phyloP scores from a whole-genome alignment of 2,113 vertebrate species.

The Hippocampus zosterae region DNA sequence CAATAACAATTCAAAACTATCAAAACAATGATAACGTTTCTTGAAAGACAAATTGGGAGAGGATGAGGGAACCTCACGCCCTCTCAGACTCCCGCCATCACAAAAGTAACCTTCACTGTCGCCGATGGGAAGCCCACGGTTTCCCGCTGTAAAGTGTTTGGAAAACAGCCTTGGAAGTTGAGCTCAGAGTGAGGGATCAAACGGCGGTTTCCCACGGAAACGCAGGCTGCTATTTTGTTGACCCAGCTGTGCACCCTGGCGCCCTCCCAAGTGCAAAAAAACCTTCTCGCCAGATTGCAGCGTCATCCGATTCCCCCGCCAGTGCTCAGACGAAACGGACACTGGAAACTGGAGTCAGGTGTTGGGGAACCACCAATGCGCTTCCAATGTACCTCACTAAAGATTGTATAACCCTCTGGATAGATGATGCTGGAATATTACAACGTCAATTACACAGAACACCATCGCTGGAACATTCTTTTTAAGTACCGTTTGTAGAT shows the following conservation, averaged over 20 bases:
- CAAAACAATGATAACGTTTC: neutral
- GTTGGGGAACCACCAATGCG: slow-evolving; percentile 1
- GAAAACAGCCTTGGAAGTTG: neutral
- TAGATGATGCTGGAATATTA: neutral
- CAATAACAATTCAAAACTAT: neutral
- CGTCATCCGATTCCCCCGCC: slow-evolving; percentile 8
- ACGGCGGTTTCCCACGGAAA: slow-evolving; percentile 13
- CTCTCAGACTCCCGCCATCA: neutral
- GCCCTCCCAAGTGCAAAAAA: neutral
- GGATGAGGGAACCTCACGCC: neutral
- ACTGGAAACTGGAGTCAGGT: slow-evolving; percentile 6
- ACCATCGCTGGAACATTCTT: neutral
- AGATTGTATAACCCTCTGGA: neutral
- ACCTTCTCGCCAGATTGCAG: neutral
- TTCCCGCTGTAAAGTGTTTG: slow-evolving; percentile 7
- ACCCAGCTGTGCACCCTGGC: slow-evolving; percentile 13
- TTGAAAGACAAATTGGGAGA: neutral
- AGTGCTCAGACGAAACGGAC: neutral
- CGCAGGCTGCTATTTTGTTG: slow-evolving; percentile 8
- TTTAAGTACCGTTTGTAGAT: neutral
- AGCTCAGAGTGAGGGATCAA: slow-evolving; percentile 2
- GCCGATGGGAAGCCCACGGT: neutral
- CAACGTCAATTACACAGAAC: neutral
- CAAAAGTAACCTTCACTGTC: neutral
- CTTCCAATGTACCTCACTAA: neutral